phyloP scores from a whole-genome alignment of 2,113 vertebrate species.

The Sapayoa aenigma region DNA sequence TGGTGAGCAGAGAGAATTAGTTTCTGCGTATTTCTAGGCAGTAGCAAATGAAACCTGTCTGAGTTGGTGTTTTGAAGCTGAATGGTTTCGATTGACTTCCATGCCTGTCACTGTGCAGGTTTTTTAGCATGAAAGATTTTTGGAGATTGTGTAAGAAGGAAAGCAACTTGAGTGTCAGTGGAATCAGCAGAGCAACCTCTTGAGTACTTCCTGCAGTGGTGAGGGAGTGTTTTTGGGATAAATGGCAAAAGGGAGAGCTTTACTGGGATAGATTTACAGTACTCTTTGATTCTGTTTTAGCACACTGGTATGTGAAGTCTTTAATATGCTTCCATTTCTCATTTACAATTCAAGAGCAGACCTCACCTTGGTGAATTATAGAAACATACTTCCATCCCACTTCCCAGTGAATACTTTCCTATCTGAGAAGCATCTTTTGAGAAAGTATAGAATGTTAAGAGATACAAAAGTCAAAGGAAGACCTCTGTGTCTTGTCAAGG shows the following conservation, averaged over 20 bases:
- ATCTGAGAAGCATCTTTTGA: not conserved
- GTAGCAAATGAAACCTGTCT: not conserved
- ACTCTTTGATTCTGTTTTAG: not conserved
- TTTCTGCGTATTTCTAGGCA: not conserved
- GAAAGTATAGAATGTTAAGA: not conserved
- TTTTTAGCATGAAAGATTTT: not conserved
- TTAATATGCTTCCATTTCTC: not conserved
- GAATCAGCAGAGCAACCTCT: not conserved
- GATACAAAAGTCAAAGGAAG: not conserved
- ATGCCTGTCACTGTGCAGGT: not conserved
- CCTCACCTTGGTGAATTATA: not conserved
- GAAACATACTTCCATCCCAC: accelerated
- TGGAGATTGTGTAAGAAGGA: not conserved
- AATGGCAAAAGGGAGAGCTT: not conserved
- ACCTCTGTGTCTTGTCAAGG: not conserved
- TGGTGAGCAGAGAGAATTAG: not conserved
- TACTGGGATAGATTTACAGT: not conserved
- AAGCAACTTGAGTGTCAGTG: not conserved
- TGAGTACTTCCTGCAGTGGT: not conserved
- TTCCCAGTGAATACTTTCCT: not conserved
- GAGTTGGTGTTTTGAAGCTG: not conserved
- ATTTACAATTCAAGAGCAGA: not conserved
- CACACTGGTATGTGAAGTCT: not conserved
- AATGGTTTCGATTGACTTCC: not conserved
- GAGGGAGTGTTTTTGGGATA: not conserved